Base-by-base conservation (phyloP, 2,888 invertebrate genomes). In the Bellardia bayeri region DNA sequence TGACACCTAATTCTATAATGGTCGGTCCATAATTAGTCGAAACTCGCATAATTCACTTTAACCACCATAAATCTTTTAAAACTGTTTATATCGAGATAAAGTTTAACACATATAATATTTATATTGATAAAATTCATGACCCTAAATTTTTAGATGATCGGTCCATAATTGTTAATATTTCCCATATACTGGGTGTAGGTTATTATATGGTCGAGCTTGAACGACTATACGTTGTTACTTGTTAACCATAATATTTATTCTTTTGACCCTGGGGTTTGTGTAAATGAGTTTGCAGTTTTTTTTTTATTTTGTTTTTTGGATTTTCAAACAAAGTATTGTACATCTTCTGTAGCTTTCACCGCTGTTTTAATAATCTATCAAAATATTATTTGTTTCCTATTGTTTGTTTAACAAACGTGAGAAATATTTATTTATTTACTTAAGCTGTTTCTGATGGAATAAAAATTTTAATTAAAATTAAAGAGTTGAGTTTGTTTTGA, bases 221-320 rank as follows among this genome's bases (percentile, higher is more conserved):
- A 0, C 23, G 23, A 23, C 23, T 23, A 23, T 23, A 23, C 23
- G 1, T 23, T 23, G 1, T 23, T 23, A 23, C 23, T 23, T 23
- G 23, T 23, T 23, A 23, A 23, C 23, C 23, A 23, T 1, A 23
- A 23, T 23, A 23, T 23, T 23, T 23, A 23, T 23, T 51, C 6
- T 16, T 9, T 61, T 79, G 71, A 85, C 72, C 71, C 56, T 76
- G 81, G 37, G 69, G 11, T 80, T 86, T 64, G 49, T 81, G 61
- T 81, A 69, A 79, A 88, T 89, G 89, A 89, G 61, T 86, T 23
- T 87, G 88, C 87, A 76, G 72, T 76, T 87, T 82, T 85, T 74
- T 84, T 74, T 81, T 30, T 14, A 5, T 37, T 33, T 33, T 4
- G 42, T 78, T 61, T 61, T 79, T 23, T 14, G 23, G 40, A 40